phyloP scores from a whole-genome alignment of 1,140 invertebrate genomes.

The Potamilus streckersoni region DNA sequence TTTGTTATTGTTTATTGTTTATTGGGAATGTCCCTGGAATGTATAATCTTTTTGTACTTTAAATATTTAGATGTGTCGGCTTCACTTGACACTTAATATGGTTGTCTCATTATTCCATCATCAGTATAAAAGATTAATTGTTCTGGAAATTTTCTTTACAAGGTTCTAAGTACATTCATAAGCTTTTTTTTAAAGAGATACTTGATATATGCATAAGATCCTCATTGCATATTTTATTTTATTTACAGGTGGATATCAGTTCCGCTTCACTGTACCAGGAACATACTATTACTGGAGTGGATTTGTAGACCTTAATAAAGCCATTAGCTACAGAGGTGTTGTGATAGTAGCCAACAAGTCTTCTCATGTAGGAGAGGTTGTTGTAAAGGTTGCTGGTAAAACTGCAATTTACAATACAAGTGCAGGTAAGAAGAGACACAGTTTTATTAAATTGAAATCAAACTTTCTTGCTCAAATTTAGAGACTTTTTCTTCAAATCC shows the following conservation, averaged over 20 bases:
- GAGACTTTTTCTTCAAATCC: neutral
- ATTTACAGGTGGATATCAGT: conserved; percentile 40
- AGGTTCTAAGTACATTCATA: neutral
- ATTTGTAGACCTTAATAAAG: conserved; percentile 38
- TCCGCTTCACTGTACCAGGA: conserved; percentile 46
- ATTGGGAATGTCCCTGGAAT: too few species aligned
- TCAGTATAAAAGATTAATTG: too few species aligned
- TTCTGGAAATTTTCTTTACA: too few species aligned
- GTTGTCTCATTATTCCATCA: too few species aligned
- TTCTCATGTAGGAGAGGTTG: conserved; percentile 19
- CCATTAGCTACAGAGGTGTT: conserved; percentile 42
- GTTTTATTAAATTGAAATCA: neutral
- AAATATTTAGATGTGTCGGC: too few species aligned
- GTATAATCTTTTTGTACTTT: too few species aligned
- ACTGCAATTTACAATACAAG: conserved; percentile 31
- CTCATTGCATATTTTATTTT: conserved; percentile 8
- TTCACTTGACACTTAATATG: too few species aligned
- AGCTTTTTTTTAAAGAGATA: neutral
- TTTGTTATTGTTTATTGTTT: too few species aligned
- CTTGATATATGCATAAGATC: neutral
- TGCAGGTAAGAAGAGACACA: neutral
- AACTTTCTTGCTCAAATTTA: neutral
- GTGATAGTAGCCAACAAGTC: conserved; percentile 32
- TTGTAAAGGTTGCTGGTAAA: conserved; percentile 28
- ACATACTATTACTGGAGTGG: conserved; percentile 55